Evolutionary conservation across 1,140 invertebrate species (phyloP).

Genomic region (Alviniconcha marisindica): DNA sequence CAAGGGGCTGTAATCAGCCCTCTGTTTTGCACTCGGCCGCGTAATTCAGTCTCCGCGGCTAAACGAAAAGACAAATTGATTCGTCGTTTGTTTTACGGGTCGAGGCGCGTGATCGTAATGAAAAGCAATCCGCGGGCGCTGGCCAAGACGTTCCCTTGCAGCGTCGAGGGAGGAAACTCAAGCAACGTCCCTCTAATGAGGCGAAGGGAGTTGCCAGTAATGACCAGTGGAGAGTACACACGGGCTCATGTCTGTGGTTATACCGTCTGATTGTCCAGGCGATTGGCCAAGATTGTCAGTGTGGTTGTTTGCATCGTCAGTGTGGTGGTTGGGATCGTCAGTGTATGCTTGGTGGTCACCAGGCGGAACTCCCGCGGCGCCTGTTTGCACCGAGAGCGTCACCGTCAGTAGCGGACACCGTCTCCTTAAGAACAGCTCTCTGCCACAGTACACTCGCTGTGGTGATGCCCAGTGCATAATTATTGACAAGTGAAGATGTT

Average conservation of each 20-base stretch:
- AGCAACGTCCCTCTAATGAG: not conserved
- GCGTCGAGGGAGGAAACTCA: constrained; percentile 12
- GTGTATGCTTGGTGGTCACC: too few relatives aligned
- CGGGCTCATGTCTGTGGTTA: not conserved
- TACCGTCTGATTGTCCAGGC: not conserved
- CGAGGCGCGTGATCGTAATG: not conserved
- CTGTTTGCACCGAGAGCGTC: too few relatives aligned
- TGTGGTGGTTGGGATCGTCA: not conserved
- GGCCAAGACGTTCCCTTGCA: not conserved
- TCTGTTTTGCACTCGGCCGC: not conserved
- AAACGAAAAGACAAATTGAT: constrained; percentile 28
- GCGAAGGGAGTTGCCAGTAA: not conserved
- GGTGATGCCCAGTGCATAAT: too few relatives aligned
- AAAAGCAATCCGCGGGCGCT: constrained; percentile 5
- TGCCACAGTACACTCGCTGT: too few relatives aligned
- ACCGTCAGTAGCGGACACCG: too few relatives aligned
- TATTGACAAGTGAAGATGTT: too few relatives aligned
- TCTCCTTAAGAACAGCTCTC: too few relatives aligned
- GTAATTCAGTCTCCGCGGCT: not conserved
- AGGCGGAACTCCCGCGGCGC: too few relatives aligned
- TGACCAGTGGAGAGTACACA: not conserved
- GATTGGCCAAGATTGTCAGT: not conserved
- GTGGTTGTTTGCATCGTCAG: not conserved
- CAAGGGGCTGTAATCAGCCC: not conserved
- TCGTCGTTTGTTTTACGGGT: constrained; percentile 23